Conservation (phyloP, 1,140 invertebrate genomes). For the roundworm (Caenorhabditis elegans) region WBcel235 BX284602.5:8013501-8014000, state of each 20-base stretch:
- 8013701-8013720: background rate
- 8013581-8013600: background rate
- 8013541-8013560: background rate
- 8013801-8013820: background rate
- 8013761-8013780: background rate
- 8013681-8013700: constrained; percentile 16
- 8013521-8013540: background rate
- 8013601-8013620: background rate
- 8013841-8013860: background rate
- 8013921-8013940: constrained; percentile 24
- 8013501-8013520: background rate
- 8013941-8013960: constrained; percentile 1
- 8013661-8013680: background rate
- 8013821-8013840: background rate
- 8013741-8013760: background rate
- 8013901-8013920: background rate
- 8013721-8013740: constrained; percentile 1
- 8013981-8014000: constrained; percentile 38
- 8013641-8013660: constrained; percentile 10
- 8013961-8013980: constrained; percentile 32
- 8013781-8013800: background rate
- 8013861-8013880: constrained; percentile 9
- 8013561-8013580: background rate
- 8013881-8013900: constrained; percentile 21
- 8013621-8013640: constrained; percentile 4